Base-by-base conservation (phyloP, 1,140 invertebrate genomes). In the Euura lappo region DNA sequence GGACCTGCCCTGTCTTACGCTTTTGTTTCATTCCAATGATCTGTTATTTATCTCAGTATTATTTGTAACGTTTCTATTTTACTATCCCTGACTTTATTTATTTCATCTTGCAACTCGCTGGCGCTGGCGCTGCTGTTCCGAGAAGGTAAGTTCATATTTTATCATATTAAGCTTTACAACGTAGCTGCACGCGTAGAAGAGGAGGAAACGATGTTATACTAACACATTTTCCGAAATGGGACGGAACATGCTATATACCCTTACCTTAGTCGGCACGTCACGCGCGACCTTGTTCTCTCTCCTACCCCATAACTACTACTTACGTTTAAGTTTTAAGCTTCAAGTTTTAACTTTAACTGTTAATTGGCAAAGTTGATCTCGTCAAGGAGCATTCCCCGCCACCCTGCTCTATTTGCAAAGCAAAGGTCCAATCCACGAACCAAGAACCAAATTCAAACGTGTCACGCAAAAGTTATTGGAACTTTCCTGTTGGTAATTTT, bases 271-370 rank as follows among this genome's bases (percentile, higher is more conserved):
- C 60, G 28, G 51, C 64, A 67, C 72, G 65, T 69, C 70, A 5
- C 28, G 45, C 78, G 71, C 66, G 76, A 75, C 77, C 76, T 77
- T 76, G 75, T 75, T 77, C 75, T 75, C 72, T 78, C 75, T 75
- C 76, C 79, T 76, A 64, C 13, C 13, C 13, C 60, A 13, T 64
- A 64, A 64, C 60, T 13, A 10, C 13, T 64, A 28, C 28, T 1
- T 28, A 28, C 28, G 28, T 28, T 28, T 28, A 28, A 28, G 28
- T 28, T 28, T 28, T 28, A 28, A 28, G 28, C 28, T 28, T 28
- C 28, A 28, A 28, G 28, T 28, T 28, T 28, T 1, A 28, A 28
- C 28, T 28, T 28, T 28, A 28, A 28, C 28, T 28, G 28, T 28
- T 28, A 28, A 28, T 28, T 28, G 28, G 28, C 28, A 28, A 28